A percentile compares a stretch with the other conserved stretches of the same genome.
Conservation (phyloP, 2,888 invertebrate species). For the Koerneria pararmatus region DNA sequence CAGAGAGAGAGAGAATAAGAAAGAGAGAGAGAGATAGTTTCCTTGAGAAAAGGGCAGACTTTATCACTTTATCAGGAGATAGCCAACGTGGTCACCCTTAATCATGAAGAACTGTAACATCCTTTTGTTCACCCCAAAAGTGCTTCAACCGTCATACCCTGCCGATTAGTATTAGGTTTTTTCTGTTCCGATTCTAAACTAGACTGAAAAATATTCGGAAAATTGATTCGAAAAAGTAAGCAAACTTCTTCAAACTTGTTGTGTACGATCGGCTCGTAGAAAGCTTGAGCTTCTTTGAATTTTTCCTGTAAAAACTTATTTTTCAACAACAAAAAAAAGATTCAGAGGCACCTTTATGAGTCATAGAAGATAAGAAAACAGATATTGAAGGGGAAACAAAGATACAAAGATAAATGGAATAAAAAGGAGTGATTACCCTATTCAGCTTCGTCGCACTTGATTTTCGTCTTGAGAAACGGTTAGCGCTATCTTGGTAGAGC, state of each 20-base stretch:
- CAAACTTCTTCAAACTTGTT: constrained; percentile 78
- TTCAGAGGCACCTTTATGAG: too few relatives aligned
- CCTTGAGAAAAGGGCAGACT: background rate
- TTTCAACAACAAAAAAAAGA: too few relatives aligned
- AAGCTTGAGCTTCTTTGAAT: constrained; percentile 93
- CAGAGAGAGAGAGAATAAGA: background rate
- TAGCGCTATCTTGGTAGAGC: too few relatives aligned
- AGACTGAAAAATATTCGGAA: background rate
- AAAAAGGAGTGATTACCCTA: too few relatives aligned
- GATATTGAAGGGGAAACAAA: background rate
- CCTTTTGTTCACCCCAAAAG: background rate
- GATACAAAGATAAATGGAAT: too few relatives aligned
- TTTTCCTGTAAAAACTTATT: constrained; percentile 69
- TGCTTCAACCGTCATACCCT: too few relatives aligned
- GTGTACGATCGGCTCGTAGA: constrained; percentile 94
- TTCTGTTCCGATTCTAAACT: background rate
- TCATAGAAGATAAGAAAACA: constrained; percentile 1
- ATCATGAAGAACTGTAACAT: background rate
- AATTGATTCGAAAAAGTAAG: constrained; percentile 7
- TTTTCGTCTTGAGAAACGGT: too few relatives aligned
- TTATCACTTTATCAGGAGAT: background rate
- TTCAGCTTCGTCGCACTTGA: too few relatives aligned
- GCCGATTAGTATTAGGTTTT: background rate
- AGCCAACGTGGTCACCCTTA: background rate
- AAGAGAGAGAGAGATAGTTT: constrained; percentile 1